These are phyloP conservation scores for Amblyopsis rosae DNA, from an alignment of 2,113 vertebrate genomes.

Conservation along the genomic window DNA sequence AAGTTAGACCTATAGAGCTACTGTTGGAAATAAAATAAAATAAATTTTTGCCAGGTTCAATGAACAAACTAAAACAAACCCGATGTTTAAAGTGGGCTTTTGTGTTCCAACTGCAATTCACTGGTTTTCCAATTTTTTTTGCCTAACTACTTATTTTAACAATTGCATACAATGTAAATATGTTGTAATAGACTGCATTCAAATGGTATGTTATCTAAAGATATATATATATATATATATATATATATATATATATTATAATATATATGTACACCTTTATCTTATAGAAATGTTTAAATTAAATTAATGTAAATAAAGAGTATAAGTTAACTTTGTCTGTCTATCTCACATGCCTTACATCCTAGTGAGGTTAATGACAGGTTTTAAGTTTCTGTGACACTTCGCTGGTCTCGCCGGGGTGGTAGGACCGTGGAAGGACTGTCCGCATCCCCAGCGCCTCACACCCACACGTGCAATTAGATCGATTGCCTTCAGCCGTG, in stretches of 20 bases:
- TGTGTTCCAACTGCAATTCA: constrained; percentile 11
- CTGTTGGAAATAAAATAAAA: background rate
- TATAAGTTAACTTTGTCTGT: constrained; percentile 36
- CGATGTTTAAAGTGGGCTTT: constrained; percentile 13
- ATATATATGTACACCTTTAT: constrained; percentile 13
- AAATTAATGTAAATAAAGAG: constrained; percentile 50
- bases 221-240: too few species aligned
- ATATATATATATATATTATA: constrained; percentile 22
- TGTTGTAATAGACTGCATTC: constrained; percentile 7
- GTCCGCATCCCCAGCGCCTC: too few species aligned
- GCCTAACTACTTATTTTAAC: background rate
- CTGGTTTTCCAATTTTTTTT: constrained; percentile 17
- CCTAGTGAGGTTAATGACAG: too few species aligned
- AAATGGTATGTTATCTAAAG: background rate
- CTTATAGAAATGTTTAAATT: constrained; percentile 24
- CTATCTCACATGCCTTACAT: constrained; percentile 22
- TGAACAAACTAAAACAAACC: constrained; percentile 11
- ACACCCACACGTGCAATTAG: too few species aligned
- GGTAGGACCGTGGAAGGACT: too few species aligned
- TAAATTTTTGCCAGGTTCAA: constrained; percentile 14
- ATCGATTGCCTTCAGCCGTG: too few species aligned
- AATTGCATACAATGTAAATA: constrained; percentile 47
- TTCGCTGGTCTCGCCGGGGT: too few species aligned
- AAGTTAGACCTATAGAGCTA: background rate
- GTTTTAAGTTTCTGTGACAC: too few species aligned